phyloP scores from a whole-genome alignment of 2,797 vertebrate genomes.

The Rhabdophis nuchalis region DNA sequence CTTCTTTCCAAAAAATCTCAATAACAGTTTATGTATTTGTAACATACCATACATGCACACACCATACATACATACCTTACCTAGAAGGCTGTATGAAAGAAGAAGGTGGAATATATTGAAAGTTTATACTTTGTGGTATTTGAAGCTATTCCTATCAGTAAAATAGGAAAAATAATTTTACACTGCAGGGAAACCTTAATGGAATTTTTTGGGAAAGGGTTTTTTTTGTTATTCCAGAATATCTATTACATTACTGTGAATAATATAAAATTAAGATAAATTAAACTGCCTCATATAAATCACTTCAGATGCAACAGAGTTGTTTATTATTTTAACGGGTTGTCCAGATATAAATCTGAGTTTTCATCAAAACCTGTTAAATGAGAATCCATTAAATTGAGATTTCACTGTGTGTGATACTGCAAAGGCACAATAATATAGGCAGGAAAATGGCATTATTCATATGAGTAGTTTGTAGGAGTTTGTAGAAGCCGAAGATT shows the following conservation, averaged over 20 bases:
- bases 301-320: background rate
- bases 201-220: background rate
- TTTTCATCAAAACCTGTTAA: background rate
- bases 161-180: background rate
- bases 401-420: background rate
- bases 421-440: background rate
- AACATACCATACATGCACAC: background rate
- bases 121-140: constrained; percentile 3
- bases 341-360: background rate
- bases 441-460: background rate
- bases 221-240: background rate
- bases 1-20: background rate
- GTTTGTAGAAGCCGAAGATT: background rate
- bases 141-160: background rate
- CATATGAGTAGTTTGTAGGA: background rate
- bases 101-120: background rate
- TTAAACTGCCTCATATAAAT: background rate
- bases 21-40: background rate
- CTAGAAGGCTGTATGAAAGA: background rate
- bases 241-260: background rate
- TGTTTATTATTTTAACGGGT: background rate
- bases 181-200: background rate
- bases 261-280: background rate
- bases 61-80: background rate
- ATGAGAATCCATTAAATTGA: background rate